Evolutionary conservation across 2,113 vertebrate species (phyloP).

Genomic region (Colius striatus): DNA sequence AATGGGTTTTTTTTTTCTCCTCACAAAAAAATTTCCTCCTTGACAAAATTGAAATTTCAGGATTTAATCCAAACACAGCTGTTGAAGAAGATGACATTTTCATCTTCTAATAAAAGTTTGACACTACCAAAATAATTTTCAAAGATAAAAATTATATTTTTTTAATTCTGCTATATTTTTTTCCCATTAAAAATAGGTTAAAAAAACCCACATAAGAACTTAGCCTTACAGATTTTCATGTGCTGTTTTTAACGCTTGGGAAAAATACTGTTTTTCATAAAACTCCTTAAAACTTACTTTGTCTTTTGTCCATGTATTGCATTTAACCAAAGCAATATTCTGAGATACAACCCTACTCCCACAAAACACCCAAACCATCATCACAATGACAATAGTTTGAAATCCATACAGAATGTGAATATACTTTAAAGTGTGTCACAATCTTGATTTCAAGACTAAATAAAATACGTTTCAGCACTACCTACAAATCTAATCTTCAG

Average conservation of each 20-base stretch:
- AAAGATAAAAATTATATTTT: neutral
- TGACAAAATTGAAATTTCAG: constrained; percentile 39
- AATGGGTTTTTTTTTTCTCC: neutral
- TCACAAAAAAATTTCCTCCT: neutral
- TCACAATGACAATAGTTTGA: neutral
- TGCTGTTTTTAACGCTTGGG: neutral
- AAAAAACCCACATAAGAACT: neutral
- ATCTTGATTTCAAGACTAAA: constrained; percentile 12
- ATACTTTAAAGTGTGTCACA: neutral
- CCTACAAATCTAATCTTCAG: neutral
- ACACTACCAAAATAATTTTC: neutral
- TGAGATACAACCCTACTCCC: neutral
- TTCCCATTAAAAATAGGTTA: neutral
- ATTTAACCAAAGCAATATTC: constrained; percentile 13
- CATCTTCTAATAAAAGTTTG: constrained; percentile 44
- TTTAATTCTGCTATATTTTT: neutral
- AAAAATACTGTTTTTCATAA: neutral
- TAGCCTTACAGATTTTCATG: neutral
- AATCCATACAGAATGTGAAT: constrained; percentile 14
- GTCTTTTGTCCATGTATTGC: neutral
- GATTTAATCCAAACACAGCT: constrained; percentile 14
- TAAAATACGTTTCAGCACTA: neutral
- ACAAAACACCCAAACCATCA: neutral
- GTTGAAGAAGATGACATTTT: constrained; percentile 17
- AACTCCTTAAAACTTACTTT: neutral